Evolutionary conservation across 2,888 invertebrate genomes (phyloP).

Genomic region (Drosophila prostipennis): DNA sequence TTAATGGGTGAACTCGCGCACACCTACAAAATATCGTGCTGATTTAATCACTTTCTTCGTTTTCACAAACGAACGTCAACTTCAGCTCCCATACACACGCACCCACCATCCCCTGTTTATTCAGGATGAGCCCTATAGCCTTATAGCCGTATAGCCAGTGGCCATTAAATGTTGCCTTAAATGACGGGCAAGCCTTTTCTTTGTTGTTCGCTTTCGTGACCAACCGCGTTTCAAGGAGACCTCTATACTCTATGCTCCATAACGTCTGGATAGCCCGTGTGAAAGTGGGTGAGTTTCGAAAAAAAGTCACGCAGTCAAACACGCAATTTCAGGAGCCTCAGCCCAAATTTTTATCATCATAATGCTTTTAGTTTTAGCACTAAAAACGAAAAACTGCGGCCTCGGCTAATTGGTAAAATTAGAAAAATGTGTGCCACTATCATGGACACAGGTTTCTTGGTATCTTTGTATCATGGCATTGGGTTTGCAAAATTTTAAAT

Average conservation of each 20-base stretch:
- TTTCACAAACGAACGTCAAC: conserved; percentile 72
- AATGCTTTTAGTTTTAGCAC: conserved; percentile 54
- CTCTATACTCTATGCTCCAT: conserved; percentile 2
- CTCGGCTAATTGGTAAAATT: conserved; percentile 29
- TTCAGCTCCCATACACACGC: conserved; percentile 70
- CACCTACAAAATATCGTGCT: conserved; percentile 81
- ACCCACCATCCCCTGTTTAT: conserved; percentile 49
- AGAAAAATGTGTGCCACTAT: conserved; percentile 31
- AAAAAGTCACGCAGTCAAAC: conserved; percentile 76
- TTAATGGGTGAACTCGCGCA: conserved; percentile 74
- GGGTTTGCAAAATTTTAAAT: too few relatives aligned
- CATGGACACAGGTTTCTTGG: neutral
- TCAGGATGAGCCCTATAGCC: conserved; percentile 61
- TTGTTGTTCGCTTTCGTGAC: conserved; percentile 76
- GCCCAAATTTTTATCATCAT: conserved; percentile 51
- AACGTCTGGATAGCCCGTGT: conserved; percentile 7
- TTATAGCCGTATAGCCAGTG: conserved; percentile 69
- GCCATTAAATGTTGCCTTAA: conserved; percentile 79
- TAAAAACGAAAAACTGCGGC: conserved; percentile 33
- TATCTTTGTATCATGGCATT: too few relatives aligned
- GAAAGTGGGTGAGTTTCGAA: conserved; percentile 61
- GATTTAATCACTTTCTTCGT: conserved; percentile 78
- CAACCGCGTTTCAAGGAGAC: conserved; percentile 77
- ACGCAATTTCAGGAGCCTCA: conserved; percentile 59
- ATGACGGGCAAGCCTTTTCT: conserved; percentile 77